phyloP scores from a whole-genome alignment of 1,140 invertebrate genomes.

The Eciton burchellii region DNA sequence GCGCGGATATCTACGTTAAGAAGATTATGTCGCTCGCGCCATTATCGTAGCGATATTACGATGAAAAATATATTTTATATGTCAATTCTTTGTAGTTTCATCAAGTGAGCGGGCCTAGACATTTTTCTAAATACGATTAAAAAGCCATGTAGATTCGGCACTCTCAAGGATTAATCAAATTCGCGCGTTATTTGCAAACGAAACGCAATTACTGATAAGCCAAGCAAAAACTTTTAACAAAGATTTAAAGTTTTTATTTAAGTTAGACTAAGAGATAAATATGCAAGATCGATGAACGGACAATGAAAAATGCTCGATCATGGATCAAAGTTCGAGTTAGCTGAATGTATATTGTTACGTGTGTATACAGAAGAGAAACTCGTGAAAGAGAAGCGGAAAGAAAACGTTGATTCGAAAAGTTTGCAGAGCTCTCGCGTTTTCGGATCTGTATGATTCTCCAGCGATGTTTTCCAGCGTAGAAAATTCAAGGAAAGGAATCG shows the following conservation, averaged over 20 bases:
- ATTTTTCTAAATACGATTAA: not conserved
- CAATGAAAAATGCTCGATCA: constrained; percentile 70
- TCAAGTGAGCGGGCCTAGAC: not conserved
- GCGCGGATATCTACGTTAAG: constrained; percentile 2
- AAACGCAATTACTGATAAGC: no score
- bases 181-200: no score
- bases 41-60: constrained; percentile 2
- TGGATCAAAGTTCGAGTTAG: constrained; percentile 62
- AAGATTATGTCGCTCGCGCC: constrained; percentile 8
- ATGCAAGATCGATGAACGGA: no score
- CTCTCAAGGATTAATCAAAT: no score
- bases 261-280: no score
- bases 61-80: not conserved
- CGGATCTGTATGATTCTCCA: not conserved
- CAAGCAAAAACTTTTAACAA: no score
- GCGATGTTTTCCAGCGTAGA: constrained; percentile 76
- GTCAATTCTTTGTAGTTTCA: not conserved
- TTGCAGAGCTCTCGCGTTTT: constrained; percentile 66
- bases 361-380: constrained; percentile 21
- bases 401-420: constrained; percentile 77
- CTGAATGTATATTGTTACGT: constrained; percentile 11
- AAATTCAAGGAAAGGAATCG: constrained; percentile 63
- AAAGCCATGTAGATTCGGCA: no score
- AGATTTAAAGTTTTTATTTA: no score
- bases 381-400: constrained; percentile 28